A percentile compares a stretch with the other conserved stretches of the same genome.
phyloP scores from a whole-genome alignment of 2,113 vertebrate genomes.

The Epinephelus moara region DNA sequence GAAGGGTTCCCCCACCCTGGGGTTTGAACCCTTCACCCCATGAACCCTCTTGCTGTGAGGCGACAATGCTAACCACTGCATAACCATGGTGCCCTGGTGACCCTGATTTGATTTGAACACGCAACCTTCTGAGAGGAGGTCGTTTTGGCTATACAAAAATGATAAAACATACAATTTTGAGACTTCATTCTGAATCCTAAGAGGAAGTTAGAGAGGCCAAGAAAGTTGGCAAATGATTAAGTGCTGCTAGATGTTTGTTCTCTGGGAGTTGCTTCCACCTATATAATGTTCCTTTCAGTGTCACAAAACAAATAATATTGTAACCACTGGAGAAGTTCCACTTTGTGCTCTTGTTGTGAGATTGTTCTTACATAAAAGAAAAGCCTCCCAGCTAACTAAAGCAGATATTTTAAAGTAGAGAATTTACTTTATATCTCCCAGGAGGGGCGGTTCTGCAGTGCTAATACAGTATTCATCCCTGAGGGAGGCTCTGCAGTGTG shows the following conservation, averaged over 20 bases:
- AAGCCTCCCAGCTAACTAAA: neutral
- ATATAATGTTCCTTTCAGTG: neutral
- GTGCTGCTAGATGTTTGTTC: no score
- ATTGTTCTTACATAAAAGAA: neutral
- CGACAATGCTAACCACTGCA: no score
- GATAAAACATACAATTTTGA: neutral
- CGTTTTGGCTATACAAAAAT: neutral
- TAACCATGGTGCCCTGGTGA: no score
- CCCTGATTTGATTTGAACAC: no score
- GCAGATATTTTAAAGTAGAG: neutral
- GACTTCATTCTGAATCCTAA: neutral
- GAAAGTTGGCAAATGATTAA: neutral
- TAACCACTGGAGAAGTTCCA: neutral
- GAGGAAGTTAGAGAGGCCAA: neutral
- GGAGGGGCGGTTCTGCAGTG: neutral
- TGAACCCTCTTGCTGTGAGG: no score
- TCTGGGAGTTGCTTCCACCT: neutral
- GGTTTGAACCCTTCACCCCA: no score
- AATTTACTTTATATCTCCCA: neutral
- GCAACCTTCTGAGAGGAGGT: no score
- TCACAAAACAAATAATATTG: neutral
- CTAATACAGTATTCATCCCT: constrained; percentile 3
- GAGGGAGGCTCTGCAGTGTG: neutral
- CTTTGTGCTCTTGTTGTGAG: neutral
- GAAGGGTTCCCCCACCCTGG: no score